Conservation (phyloP, 2,888 invertebrate genomes). For the Pogonocherus hispidulus region DNA sequence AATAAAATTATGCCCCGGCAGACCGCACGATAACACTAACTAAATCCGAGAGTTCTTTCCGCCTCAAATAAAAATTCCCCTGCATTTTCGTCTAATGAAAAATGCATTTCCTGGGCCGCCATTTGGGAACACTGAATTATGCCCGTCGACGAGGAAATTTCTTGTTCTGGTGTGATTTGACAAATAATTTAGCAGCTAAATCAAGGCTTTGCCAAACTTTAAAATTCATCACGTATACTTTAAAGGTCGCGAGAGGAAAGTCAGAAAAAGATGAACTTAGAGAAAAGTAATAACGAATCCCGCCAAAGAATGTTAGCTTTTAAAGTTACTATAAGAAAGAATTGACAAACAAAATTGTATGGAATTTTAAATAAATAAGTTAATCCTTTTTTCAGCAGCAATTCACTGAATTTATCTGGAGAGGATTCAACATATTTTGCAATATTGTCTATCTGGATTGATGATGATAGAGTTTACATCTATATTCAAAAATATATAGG, state of each 20-base stretch:
- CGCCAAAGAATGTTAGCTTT: too few species aligned
- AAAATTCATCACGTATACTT: not conserved
- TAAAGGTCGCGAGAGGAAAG: not conserved
- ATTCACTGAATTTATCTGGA: too few species aligned
- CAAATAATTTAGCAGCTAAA: slow-evolving; percentile 1
- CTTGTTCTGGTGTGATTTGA: not conserved
- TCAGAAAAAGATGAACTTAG: too few species aligned
- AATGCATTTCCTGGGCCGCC: slow-evolving; percentile 2
- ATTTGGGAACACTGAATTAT: slow-evolving; percentile 4
- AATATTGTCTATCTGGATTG: too few species aligned
- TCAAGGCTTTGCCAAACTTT: not conserved
- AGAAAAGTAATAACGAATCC: not conserved
- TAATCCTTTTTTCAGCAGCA: too few species aligned
- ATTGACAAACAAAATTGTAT: too few species aligned
- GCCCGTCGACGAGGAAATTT: not conserved
- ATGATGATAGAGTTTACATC: too few species aligned
- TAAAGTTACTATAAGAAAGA: too few species aligned
- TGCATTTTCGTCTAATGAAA: slow-evolving; percentile 9
- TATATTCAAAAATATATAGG: too few species aligned
- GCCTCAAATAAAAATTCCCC: not conserved
- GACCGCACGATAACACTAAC: not conserved
- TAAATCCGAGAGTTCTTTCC: not conserved
- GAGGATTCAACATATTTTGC: too few species aligned
- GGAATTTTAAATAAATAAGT: too few species aligned
- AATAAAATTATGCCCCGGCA: not conserved